Conservation (phyloP, 2,888 invertebrate genomes). For the Glyphotaelius pellucidus region DNA sequence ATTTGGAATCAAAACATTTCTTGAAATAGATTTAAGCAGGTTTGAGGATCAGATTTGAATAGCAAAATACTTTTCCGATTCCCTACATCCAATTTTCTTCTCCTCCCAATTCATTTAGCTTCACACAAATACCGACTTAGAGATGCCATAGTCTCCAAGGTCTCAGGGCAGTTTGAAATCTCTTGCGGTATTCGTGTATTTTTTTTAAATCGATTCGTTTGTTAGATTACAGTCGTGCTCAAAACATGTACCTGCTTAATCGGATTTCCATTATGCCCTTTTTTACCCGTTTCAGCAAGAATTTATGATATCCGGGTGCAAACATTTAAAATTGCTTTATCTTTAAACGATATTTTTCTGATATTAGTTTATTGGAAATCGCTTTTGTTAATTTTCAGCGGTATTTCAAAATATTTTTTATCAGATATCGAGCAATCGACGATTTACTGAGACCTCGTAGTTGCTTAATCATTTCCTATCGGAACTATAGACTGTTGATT, state of each 20-base stretch:
- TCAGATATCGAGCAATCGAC: conserved; percentile 2
- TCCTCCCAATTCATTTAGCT: too few species aligned
- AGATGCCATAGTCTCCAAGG: too few species aligned
- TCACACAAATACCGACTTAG: too few species aligned
- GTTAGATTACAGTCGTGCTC: neutral
- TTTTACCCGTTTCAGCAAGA: neutral
- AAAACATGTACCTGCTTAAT: neutral
- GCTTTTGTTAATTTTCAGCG: neutral
- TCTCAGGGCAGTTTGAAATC: too few species aligned
- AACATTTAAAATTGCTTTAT: neutral
- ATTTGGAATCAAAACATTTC: too few species aligned
- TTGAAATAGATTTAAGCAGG: too few species aligned
- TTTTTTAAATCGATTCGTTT: neutral
- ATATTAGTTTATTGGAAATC: neutral
- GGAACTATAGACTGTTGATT: neutral
- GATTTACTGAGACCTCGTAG: neutral
- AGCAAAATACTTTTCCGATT: too few species aligned
- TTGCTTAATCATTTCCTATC: neutral
- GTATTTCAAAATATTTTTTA: conserved; percentile 2
- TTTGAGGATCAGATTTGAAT: too few species aligned
- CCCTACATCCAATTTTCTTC: too few species aligned
- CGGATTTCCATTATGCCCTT: neutral
- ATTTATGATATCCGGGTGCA: neutral
- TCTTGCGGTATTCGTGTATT: too few species aligned
- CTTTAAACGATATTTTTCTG: neutral